phyloP scores from a whole-genome alignment of 1,140 invertebrate species.

The Adelges cooleyi region DNA sequence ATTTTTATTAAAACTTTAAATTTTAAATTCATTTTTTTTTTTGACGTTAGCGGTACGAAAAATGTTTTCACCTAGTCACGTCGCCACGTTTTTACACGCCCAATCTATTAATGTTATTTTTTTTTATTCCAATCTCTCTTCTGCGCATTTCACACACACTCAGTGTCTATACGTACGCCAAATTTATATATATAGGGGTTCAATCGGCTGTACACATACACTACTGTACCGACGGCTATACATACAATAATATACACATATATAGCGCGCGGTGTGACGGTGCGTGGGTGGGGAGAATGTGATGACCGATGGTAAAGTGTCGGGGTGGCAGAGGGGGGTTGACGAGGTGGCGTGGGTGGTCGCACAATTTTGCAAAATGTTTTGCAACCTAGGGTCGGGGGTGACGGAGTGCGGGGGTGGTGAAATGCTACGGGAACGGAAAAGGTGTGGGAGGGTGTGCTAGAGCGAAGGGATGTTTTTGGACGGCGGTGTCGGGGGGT shows the following conservation, averaged over 20 bases:
- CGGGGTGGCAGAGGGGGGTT: neutral
- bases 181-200: constrained; percentile 12
- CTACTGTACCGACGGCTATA: too few relatives aligned
- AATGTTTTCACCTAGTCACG: too few relatives aligned
- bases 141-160: too few relatives aligned
- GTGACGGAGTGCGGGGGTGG: neutral
- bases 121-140: too few relatives aligned
- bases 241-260: too few relatives aligned
- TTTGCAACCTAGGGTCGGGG: neutral
- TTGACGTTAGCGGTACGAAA: too few relatives aligned
- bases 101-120: too few relatives aligned
- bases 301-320: neutral
- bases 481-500: neutral
- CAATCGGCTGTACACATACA: neutral
- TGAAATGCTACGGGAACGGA: neutral
- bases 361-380: constrained; percentile 26
- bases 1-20: too few relatives aligned
- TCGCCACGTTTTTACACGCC: too few relatives aligned
- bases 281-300: neutral
- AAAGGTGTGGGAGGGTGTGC: neutral
- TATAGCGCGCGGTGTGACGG: neutral
- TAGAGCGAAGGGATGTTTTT: constrained; percentile 9
- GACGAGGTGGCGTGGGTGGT: constrained; percentile 20
- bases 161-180: neutral
- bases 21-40: too few relatives aligned